Evolutionary conservation across 2,797 vertebrate species (phyloP), one percentile per base, ranked within the genome.

Genomic region (Huso huso): DNA sequence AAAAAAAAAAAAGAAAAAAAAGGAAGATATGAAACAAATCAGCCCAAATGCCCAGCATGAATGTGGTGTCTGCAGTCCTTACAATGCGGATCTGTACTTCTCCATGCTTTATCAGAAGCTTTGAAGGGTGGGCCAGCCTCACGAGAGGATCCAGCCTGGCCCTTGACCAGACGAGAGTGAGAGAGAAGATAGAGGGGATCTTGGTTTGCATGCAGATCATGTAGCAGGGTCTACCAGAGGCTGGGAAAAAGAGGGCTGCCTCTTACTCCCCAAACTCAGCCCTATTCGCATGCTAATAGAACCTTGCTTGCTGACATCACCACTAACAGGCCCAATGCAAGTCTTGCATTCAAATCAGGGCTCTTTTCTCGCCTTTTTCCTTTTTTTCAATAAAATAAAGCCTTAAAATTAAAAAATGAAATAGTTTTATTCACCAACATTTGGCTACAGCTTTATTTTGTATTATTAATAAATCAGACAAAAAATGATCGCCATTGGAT

Each of bases 251-350:
- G 64, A 50, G 68, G 74, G 75, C 68, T 82, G 66, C 66, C 37
- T 68, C 69, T 49, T 74, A 61, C 74, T 77, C 83, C 75, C 79
- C 83, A 71, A 80, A 81, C 80, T 75, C 79, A 77, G 81, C 79
- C 78, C 73, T 76, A 80, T 81, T 82, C 71, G 75, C 75, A 79
- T 72, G 85, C 79, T 87, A 81, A 87, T 89, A 82, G 80, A 80
- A 83, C 86, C 77, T 84, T 83, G 83, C 84, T 81, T 83, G 83
- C 82, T 90, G 89, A 91, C 88, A 82, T 87, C 81, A 84, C 73
- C 51, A 23, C 23, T 1, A 52, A 51, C 51, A 3, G 49, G 64
- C 62, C 87, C 87, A 89, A 89, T 87, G 78, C 59, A 64, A 58
- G 69, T 0, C 5, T 66, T 48, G 8, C 80, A 86, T 91, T 89